phyloP scores from a whole-genome alignment of 2,888 invertebrate genomes.

The Drosophila buzzatii region DNA sequence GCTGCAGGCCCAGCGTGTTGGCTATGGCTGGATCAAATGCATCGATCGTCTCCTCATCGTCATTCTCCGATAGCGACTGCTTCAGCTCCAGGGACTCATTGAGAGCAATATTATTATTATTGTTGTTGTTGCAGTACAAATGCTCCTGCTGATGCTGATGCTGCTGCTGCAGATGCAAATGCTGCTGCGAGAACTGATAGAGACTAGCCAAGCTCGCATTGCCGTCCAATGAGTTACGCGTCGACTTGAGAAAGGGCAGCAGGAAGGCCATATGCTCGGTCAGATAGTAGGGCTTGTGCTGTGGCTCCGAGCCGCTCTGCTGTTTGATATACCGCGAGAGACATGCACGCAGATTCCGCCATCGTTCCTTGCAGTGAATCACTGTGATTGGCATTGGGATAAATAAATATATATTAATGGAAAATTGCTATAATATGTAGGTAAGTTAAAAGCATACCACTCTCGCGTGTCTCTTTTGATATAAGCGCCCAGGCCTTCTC shows the following conservation, averaged over 20 bases:
- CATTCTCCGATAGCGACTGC: constrained; percentile 82
- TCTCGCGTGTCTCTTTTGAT: constrained; percentile 83
- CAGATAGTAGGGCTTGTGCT: constrained; percentile 85
- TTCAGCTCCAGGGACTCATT: constrained; percentile 74
- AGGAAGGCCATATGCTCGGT: constrained; percentile 85
- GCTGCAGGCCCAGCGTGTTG: constrained; percentile 60
- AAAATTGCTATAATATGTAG: too few relatives aligned
- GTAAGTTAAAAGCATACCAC: constrained; percentile 72
- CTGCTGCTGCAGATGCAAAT: constrained; percentile 49
- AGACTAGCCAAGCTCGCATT: constrained; percentile 70
- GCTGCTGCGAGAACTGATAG: constrained; percentile 74
- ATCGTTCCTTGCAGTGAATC: constrained; percentile 85
- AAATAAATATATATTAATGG: neutral
- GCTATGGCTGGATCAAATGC: constrained; percentile 81
- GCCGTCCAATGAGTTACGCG: constrained; percentile 80
- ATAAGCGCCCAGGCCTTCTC: constrained; percentile 85
- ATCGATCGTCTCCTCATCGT: constrained; percentile 84
- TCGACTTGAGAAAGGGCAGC: constrained; percentile 84
- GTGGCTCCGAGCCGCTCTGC: constrained; percentile 83
- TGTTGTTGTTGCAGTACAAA: constrained; percentile 55
- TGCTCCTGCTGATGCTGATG: constrained; percentile 56
- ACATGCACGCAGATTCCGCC: constrained; percentile 85
- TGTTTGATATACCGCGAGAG: constrained; percentile 85
- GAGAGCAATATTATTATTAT: constrained; percentile 29
- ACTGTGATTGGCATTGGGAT: constrained; percentile 58